Base-by-base conservation (phyloP, 2,797 vertebrate genomes). In the Neomorphus geoffroyi region DNA sequence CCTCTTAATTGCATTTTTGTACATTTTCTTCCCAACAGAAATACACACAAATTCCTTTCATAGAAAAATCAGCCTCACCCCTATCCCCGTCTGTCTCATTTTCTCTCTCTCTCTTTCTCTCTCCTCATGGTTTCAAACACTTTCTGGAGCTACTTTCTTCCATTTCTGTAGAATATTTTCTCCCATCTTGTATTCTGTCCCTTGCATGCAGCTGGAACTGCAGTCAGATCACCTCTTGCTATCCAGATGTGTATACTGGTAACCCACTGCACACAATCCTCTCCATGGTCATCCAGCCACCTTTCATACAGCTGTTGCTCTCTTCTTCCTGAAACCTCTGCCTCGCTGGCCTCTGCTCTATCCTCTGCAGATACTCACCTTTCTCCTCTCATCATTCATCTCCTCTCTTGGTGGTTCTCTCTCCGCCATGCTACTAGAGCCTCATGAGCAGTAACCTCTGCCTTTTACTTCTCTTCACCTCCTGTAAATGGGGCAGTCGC, bases 321-420 rank as follows among this genome's bases (percentile, higher is more conserved):
- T 71, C 53, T 67, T 87, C 23, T 51, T 28, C 56, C 50, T 3
- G 9, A 72, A 67, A 51, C 4, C 12, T 80, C 75, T 48, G 30
- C 14, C 35, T 78, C 8, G 0, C 15, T 54, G 30, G 23, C 21
- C 7, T 70, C 21, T 0, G 5, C 43, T 54, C 6, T 74, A 21
- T 62, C 33, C 41, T 67, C 30, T 62, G 22, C 43, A 69, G 23
- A 19, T 80, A 8, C 22, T 78, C 30, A 26, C 6, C n/a, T 71
- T 74, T 16, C 16, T 78, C 7, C 16, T 85, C 30, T 71, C 43
- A 67, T 67, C 28, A 33, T 70, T 77, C 10, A 4, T 41, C 26
- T 64, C 21, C 18, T 79, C n/a, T 71, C 39, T 39, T 67, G 41
- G 11, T 7, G 35, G 4, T 53, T 90, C 9, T 79, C 17, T 27